Percentiles rank a stretch among this genome's conserved stretches.
Evolutionary conservation across 2,888 invertebrate species (phyloP).

Genomic region (Quadriops clusia): DNA sequence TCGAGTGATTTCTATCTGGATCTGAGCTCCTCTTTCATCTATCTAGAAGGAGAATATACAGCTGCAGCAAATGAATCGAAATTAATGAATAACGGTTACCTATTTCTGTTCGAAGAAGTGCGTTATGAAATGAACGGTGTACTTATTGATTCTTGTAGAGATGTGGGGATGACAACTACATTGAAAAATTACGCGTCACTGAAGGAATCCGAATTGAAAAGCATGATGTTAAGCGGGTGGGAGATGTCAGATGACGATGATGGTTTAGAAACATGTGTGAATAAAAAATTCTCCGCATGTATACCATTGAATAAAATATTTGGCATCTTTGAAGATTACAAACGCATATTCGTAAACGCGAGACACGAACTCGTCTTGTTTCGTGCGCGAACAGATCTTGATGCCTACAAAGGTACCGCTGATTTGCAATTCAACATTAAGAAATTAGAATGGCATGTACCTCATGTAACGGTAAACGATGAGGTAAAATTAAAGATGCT

Average conservation of each 20-base stretch:
- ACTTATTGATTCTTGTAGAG: constrained; percentile 25
- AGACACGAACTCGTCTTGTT: constrained; percentile 29
- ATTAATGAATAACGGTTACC: constrained; percentile 21
- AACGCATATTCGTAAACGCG: constrained; percentile 27
- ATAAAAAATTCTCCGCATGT: constrained; percentile 22
- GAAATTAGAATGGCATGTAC: constrained; percentile 10
- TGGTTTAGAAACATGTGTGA: constrained; percentile 10
- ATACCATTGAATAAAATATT: constrained; percentile 25
- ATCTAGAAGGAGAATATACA: too few relatives aligned
- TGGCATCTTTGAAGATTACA: constrained; percentile 28
- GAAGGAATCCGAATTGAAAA: constrained; percentile 19
- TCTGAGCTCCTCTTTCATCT: too few relatives aligned
- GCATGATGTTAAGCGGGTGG: constrained; percentile 21
- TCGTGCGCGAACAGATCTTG: constrained; percentile 21
- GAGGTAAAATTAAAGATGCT: constrained; percentile 5
- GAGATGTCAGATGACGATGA: constrained; percentile 11
- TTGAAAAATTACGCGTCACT: constrained; percentile 27
- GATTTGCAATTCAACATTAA: constrained; percentile 5
- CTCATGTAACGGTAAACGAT: constrained; percentile 8
- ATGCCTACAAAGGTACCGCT: constrained; percentile 19
- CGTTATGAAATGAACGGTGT: constrained; percentile 28
- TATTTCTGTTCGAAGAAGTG: constrained; percentile 26
- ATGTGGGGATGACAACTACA: constrained; percentile 24
- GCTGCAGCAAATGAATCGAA: neutral
- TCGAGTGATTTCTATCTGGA: too few relatives aligned